Evolutionary conservation across 2,888 invertebrate genomes (phyloP), one percentile per base, ranked within the genome.

Genomic region (Andrena dorsata): DNA sequence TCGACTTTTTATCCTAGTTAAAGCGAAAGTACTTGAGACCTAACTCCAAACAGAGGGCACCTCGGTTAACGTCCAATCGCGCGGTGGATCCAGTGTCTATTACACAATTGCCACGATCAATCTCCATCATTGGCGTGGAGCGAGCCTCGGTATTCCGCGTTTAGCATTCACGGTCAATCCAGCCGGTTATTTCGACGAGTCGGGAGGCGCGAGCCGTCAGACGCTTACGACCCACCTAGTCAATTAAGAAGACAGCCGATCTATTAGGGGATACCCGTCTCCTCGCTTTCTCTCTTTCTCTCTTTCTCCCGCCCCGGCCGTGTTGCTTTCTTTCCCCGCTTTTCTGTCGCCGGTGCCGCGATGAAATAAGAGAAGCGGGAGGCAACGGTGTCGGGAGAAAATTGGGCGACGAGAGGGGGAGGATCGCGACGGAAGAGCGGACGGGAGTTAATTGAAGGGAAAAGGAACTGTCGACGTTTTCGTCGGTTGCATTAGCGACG

Each of bases 221-320:
- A 82, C 82, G 86, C 81, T 86, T 86, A 89, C 88, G 89, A 91
- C 85, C 92, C 91, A 91, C 90, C 91, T 90, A 92, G 93, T 93
- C 93, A 93, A 93, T 93, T 93, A 93, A 92, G 92, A 91, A 91
- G 92, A 93, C 93, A 93, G 92, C 90, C 89, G 89, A 89, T 90
- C 92, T 93, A 93, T 93, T 93, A 93, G 92, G 86, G 88, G 83
- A 78, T 80, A 73, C 78, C 74, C 82, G 79, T 72, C 79, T 47
- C 61, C 72, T 65, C 16, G 70, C 60, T 65, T 23, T 49, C 28
- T 63, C 66, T 56, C 28, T 26, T 2, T 23, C 51, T 61, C 28
- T 28, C 51, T 30, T 16, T 28, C 30, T 13, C 20, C 63, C 61
- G 35, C 23, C 53, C 53, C n/a, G 16, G 4, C 58, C 23, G 26